Percentiles rank a stretch among this genome's conserved stretches.
Conservation (phyloP, 2,113 vertebrate species). For the Echinops telfairi region DNA sequence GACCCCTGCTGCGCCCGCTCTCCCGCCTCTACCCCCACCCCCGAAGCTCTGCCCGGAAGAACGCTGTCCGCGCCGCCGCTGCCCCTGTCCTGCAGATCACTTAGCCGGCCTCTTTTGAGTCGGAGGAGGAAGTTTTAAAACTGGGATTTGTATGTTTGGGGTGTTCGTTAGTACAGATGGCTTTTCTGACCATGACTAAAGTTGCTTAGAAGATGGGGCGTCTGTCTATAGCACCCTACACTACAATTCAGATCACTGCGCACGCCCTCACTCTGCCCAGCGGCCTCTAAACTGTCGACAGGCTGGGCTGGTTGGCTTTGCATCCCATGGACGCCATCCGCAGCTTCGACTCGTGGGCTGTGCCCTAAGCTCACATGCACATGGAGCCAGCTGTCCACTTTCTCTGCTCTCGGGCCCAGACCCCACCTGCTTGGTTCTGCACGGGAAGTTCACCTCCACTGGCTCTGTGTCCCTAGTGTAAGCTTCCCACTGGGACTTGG, state of each 20-base stretch:
- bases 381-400: slow-evolving; percentile 21
- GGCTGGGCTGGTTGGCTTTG: slow-evolving; percentile 13
- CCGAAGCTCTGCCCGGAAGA: slow-evolving; percentile 8
- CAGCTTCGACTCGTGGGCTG: slow-evolving; percentile 38
- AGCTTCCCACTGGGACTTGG: neutral
- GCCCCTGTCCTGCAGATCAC: neutral
- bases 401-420: neutral
- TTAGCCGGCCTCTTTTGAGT: neutral
- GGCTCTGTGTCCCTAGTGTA: neutral
- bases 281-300: slow-evolving; percentile 5
- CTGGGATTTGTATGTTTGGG: slow-evolving; percentile 9
- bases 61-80: neutral
- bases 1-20: too few relatives aligned
- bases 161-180: neutral
- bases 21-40: neutral
- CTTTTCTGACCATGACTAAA: neutral
- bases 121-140: neutral
- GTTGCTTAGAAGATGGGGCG: slow-evolving; percentile 41
- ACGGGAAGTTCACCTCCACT: neutral
- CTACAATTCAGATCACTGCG: neutral
- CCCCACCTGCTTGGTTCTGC: neutral
- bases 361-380: neutral
- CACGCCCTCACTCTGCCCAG: slow-evolving; percentile 20
- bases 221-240: slow-evolving; percentile 42
- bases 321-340: neutral